Base-by-base conservation (phyloP, 2,888 invertebrate genomes). In the Ptychoptera contaminata region DNA sequence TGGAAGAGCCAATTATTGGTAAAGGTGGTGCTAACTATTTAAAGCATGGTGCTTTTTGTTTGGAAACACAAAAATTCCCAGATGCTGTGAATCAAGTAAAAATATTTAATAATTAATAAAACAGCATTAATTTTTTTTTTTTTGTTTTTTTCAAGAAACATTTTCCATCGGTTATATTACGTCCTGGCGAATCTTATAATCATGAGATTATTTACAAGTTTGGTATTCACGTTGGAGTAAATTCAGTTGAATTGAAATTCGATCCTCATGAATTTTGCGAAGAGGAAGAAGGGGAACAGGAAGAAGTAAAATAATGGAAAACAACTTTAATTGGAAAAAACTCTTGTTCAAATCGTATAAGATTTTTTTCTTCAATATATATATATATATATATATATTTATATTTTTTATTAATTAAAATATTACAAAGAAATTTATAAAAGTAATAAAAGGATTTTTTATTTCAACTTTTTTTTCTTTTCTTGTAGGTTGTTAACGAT, bases 11-110 rank as follows among this genome's bases (percentile, higher is more conserved):
- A 1, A 60, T 83, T 30, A 48, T 58, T 8, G 92, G 91, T 1
- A 91, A 90, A 61, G 67, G 68, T 7, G 79, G 79, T 1, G 71
- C 74, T 0, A 55, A 58, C 11, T 92, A 92, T 58, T 73, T 68
- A 45, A 79, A 77, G 50, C 86, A 87, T 54, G 82, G 82, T 1
- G 84, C 83, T 2, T 78, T 93, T 56, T 91, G 90, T 58, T 66
- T 93, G 43, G 91, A 93, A 69, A 85, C 93, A 0, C 93, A 94
- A 65, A 86, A 87, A 59, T 93, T 79, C 67, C 93, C 94, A 0
- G 86, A 96, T 65, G 86, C 91, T 10, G 70, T 86, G 1, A 87
- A 92, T 64, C 79, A 85, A 60, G 83, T 82, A 63, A 73, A 73
- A 61, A 23, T 23, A 23, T 23, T 7, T 23, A 7, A 23, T 23